Base-by-base conservation (phyloP, 2,113 vertebrate genomes). In the Limanda limanda region DNA sequence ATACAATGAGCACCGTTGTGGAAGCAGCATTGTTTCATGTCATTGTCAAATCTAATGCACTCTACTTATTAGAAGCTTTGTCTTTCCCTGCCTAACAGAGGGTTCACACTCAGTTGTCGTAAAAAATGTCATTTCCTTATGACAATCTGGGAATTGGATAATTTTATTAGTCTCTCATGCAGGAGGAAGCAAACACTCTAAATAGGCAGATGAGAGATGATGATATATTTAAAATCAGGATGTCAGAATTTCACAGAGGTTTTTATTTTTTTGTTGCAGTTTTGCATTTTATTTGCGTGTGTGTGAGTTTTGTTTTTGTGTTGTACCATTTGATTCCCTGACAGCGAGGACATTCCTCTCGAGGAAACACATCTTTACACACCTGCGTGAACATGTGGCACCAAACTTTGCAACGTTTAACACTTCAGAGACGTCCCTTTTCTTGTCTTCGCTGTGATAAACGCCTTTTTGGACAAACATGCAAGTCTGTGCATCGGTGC, bases 401-500 rank as follows among this genome's bases (percentile, higher is more conserved):
- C 18, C 25, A 56, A 58, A 57, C 21, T 60, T 59, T 31, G 31
- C 45, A 74, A 89, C 70, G 58, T 82, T 60, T 47, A 79, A 56
- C 72, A 55, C 48, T 70, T 76, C 31, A 17, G 68, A 63, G 62
- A 45, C 7, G 18, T 15, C 40, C 63, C 21, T 63, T 86, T 86
- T 85, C n/a, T 82, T 78, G 71, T 74, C 48, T 76, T 71, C 70
- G 68, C 17, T 63, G 24, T 81, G 65, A 84, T 83, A 83, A 84
- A 77, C 77, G 71, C 73, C 68, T 40, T 0, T 84, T 81, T 48
- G 25, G 8, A 71, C 65, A 82, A 82, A 85, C 7, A 75, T 72
- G 61, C 20, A 74, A 64, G 73, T 42, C 20, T 76, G 71, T 72
- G 74, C 56, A 74, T 81, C 57, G 52, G 20, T 87, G 88, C 67